These are phyloP conservation scores for Thera britannica DNA, from an alignment of 2,888 invertebrate genomes.

Conservation along the genomic window DNA sequence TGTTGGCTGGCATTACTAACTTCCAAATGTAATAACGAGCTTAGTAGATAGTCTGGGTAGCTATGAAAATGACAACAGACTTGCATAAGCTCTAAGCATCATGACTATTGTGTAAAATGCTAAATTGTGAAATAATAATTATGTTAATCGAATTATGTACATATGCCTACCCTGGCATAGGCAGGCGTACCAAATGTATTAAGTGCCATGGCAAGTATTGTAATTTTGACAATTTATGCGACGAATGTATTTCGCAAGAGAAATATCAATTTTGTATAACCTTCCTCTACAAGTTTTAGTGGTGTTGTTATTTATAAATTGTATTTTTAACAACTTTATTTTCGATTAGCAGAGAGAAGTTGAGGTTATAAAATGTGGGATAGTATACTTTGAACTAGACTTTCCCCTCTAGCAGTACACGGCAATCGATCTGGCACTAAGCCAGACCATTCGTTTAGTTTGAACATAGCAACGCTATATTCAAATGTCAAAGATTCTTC, in stretches of 20 bases:
- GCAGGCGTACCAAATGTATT: neutral
- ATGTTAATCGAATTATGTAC: neutral
- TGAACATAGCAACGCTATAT: no score
- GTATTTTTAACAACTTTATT: slow-evolving; percentile 59
- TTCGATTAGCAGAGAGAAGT: slow-evolving; percentile 68
- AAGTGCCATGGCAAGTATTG: neutral
- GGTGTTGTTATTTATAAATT: slow-evolving; percentile 44
- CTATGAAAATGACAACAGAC: neutral
- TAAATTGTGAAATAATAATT: neutral
- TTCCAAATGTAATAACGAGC: neutral
- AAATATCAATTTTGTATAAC: slow-evolving; percentile 31
- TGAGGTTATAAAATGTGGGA: slow-evolving; percentile 75
- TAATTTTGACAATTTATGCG: neutral
- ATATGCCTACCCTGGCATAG: neutral
- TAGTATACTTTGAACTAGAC: slow-evolving; percentile 37
- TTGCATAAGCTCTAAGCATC: neutral
- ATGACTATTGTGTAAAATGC: no score
- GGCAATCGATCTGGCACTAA: slow-evolving; percentile 12
- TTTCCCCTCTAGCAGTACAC: slow-evolving; percentile 27
- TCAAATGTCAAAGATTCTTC: neutral
- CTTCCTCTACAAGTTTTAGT: slow-evolving; percentile 36
- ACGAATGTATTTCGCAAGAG: slow-evolving; percentile 12
- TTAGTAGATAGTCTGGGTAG: neutral
- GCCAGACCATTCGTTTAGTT: no score
- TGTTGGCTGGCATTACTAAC: neutral